Conservation (phyloP, 1,140 invertebrate species). For the Zaprionus lachaisei region DNA sequence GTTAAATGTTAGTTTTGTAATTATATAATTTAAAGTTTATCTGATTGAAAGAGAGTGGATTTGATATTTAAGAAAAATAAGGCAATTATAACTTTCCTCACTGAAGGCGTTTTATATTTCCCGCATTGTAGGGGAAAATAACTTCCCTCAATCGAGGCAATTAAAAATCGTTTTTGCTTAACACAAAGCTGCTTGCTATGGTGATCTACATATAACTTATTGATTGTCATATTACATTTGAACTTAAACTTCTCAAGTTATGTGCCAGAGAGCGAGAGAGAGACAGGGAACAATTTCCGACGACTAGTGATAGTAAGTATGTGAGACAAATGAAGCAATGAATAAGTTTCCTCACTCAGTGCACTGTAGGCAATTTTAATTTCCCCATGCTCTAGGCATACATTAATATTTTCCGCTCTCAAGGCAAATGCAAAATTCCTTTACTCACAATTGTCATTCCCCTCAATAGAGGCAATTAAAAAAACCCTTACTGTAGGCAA, state of each 20-base stretch:
- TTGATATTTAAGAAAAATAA: background rate
- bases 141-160: background rate
- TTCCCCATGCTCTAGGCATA: no score
- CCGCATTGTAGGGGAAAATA: background rate
- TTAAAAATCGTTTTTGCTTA: background rate
- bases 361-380: background rate
- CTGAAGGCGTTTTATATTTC: background rate
- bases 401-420: no score
- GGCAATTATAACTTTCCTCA: background rate
- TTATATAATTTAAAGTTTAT: slow-evolving; percentile 36
- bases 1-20: slow-evolving; percentile 27
- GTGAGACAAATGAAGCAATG: background rate
- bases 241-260: no score
- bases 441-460: no score
- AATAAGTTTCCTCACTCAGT: background rate
- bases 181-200: background rate
- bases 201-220: background rate
- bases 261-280: no score
- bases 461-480: background rate
- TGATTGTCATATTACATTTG: background rate
- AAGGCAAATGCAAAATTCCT: no score
- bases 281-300: no score
- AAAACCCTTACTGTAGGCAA: background rate
- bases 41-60: background rate
- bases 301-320: background rate